Conservation (phyloP, 2,113 vertebrate species). For the Rafetus swinhoei region DNA sequence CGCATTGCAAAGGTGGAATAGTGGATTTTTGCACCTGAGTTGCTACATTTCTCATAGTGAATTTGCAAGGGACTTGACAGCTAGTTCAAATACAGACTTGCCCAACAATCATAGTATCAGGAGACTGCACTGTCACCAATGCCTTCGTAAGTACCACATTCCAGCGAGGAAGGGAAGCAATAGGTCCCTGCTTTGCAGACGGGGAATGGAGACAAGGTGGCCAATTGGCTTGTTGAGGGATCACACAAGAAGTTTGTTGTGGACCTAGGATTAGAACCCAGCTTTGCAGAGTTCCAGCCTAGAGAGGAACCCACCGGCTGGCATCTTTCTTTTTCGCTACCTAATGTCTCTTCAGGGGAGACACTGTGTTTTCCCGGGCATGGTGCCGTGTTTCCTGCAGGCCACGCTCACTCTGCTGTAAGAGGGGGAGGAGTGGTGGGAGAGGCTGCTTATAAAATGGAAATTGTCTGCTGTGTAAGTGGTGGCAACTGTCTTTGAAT, state of each 20-base stretch:
- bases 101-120: not conserved
- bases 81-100: not conserved
- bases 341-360: not conserved
- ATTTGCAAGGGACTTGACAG: not conserved
- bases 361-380: not conserved
- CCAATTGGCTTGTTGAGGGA: not conserved
- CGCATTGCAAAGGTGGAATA: not conserved
- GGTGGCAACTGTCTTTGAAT: not conserved
- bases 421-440: not conserved
- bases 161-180: not conserved
- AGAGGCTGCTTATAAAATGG: not conserved
- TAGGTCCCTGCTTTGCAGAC: not conserved
- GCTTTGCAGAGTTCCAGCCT: not conserved
- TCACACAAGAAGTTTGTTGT: not conserved
- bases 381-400: not conserved
- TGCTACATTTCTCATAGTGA: not conserved
- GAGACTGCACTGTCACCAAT: not conserved
- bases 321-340: not conserved
- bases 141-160: not conserved
- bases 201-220: not conserved
- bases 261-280: not conserved
- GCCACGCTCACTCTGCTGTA: not conserved
- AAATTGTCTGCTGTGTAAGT: not conserved
- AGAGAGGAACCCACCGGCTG: not conserved
- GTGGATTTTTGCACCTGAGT: not conserved